Conservation (phyloP, 2,113 vertebrate species). For the Psephotus haematonotus region DNA sequence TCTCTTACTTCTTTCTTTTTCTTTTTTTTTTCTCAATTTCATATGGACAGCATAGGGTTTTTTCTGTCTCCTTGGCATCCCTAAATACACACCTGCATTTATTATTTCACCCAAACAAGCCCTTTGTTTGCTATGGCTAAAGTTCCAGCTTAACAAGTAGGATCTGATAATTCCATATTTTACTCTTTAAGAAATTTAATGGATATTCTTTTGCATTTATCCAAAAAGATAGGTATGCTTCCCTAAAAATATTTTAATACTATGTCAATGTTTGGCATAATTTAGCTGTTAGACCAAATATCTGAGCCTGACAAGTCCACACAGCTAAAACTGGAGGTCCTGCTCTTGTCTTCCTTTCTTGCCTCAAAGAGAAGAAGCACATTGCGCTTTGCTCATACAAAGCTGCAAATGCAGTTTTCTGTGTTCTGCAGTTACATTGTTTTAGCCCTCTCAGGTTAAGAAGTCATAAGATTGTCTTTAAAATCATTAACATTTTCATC, state of each 20-base stretch:
- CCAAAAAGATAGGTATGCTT: rapidly evolving
- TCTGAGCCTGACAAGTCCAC: neutral
- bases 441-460: neutral
- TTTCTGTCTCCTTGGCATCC: neutral
- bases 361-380: neutral
- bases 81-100: neutral
- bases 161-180: neutral
- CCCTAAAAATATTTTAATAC: neutral
- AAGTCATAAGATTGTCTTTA: neutral
- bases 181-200: neutral
- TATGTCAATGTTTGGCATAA: neutral
- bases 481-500: neutral
- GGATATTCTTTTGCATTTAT: neutral
- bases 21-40: neutral
- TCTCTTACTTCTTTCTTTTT: neutral
- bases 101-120: neutral
- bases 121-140: neutral
- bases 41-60: neutral
- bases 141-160: neutral
- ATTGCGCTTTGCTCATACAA: neutral
- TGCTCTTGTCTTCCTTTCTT: neutral
- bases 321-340: neutral
- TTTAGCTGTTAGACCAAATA: neutral
- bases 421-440: neutral
- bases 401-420: neutral